Conservation (phyloP, 30 jellyfish, hydroid and myxozoan species). For the Chrysaora quinquecirrha region DNA sequence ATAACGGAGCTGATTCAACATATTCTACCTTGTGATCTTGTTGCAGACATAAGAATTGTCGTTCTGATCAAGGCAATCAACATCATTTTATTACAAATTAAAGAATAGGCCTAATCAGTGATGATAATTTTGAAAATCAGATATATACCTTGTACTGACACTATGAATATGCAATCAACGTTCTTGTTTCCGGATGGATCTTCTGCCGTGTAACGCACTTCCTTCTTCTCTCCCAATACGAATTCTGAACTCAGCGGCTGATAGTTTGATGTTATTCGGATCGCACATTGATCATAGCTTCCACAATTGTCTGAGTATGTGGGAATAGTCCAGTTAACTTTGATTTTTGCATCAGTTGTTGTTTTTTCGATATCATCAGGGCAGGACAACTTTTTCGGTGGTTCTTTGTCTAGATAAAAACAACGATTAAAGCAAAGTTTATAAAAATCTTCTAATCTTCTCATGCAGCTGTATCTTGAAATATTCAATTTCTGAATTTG, state of each 20-base stretch:
- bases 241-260: conserved; percentile 7
- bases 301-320: conserved; percentile 73
- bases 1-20: too few species aligned
- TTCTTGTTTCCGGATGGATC: conserved; percentile 76
- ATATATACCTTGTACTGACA: conserved; percentile 47
- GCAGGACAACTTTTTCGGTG: conserved; percentile 41
- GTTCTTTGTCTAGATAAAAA: conserved; percentile 41
- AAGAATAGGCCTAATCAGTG: too few species aligned
- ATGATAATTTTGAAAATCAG: background rate
- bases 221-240: background rate
- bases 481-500: too few species aligned
- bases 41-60: too few species aligned
- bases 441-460: too few species aligned
- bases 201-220: conserved; percentile 53
- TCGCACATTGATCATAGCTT: conserved; percentile 34
- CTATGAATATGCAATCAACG: conserved; percentile 57
- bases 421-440: too few species aligned
- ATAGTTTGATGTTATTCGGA: conserved; percentile 13
- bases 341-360: conserved; percentile 13
- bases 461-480: too few species aligned
- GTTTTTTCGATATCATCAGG: conserved; percentile 43
- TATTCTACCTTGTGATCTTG: too few species aligned
- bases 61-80: too few species aligned
- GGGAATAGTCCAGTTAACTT: conserved; percentile 49
- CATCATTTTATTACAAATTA: too few species aligned